Conservation (phyloP, 2,888 invertebrate species). For the Synanthedon tipuliformis region DNA sequence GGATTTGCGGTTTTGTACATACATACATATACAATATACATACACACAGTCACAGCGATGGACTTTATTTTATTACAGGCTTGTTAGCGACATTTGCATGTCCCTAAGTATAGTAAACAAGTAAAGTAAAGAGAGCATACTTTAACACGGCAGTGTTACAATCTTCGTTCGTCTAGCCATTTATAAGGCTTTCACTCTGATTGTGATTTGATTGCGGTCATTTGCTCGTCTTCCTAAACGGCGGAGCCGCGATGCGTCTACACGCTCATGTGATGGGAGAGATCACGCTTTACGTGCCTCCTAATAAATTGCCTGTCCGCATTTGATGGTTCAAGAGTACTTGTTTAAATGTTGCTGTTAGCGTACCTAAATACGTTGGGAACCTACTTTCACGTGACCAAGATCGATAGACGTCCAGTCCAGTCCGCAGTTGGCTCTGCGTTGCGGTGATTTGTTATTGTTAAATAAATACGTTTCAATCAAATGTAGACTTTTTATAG, state of each 20-base stretch:
- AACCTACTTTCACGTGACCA: background rate
- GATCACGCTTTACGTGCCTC: constrained; percentile 35
- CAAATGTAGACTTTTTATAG: no score
- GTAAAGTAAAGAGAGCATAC: constrained; percentile 45
- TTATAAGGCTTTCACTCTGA: constrained; percentile 54
- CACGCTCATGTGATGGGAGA: constrained; percentile 31
- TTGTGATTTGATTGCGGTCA: constrained; percentile 59
- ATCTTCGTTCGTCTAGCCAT: constrained; percentile 26
- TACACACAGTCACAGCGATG: no score
- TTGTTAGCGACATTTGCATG: no score
- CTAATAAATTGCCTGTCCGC: constrained; percentile 30
- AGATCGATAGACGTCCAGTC: background rate
- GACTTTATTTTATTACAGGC: no score
- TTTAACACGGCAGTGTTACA: constrained; percentile 18
- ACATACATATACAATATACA: no score
- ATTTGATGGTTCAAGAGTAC: constrained; percentile 14
- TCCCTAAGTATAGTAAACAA: constrained; percentile 47
- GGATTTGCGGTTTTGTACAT: no score
- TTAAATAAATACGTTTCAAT: no score
- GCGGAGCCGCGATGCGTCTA: constrained; percentile 31
- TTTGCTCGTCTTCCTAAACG: constrained; percentile 49
- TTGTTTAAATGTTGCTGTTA: background rate
- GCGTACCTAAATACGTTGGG: background rate
- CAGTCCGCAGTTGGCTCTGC: background rate
- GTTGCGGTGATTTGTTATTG: background rate